Evolutionary conservation across 2,888 invertebrate species (phyloP).

Genomic region (Tenthredo notha): DNA sequence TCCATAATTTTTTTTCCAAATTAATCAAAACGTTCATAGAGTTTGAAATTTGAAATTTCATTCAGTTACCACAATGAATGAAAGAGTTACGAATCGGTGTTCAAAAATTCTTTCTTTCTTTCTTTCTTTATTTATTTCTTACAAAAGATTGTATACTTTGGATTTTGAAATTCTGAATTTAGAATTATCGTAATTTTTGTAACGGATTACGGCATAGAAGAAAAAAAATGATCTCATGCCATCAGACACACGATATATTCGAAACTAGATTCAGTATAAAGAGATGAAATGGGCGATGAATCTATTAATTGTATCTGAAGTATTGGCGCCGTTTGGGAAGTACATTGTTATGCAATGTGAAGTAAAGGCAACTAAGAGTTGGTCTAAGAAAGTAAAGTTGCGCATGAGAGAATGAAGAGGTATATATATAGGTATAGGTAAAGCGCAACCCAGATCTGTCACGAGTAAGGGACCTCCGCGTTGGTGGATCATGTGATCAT

Average conservation of each 20-base stretch:
- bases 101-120: no score
- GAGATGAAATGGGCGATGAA: neutral
- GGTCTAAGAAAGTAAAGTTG: neutral
- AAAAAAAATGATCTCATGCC: no score
- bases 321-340: neutral
- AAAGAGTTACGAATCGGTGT: no score
- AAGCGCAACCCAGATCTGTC: slow-evolving; percentile 75
- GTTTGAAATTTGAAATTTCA: neutral
- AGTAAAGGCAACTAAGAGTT: neutral
- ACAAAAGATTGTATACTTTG: no score
- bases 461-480: slow-evolving; percentile 60
- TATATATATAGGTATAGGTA: neutral
- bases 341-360: neutral
- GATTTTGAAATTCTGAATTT: no score
- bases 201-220: no score
- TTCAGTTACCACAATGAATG: no score
- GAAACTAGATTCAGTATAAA: no score
- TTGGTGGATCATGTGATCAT: slow-evolving; percentile 64
- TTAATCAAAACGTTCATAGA: neutral
- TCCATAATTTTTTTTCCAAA: neutral
- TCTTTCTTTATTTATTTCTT: no score
- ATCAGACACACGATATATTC: no score
- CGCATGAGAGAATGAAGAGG: neutral
- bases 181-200: no score
- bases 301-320: neutral